phyloP scores from a whole-genome alignment of 2,113 vertebrate species.

The Lepus americanus region DNA sequence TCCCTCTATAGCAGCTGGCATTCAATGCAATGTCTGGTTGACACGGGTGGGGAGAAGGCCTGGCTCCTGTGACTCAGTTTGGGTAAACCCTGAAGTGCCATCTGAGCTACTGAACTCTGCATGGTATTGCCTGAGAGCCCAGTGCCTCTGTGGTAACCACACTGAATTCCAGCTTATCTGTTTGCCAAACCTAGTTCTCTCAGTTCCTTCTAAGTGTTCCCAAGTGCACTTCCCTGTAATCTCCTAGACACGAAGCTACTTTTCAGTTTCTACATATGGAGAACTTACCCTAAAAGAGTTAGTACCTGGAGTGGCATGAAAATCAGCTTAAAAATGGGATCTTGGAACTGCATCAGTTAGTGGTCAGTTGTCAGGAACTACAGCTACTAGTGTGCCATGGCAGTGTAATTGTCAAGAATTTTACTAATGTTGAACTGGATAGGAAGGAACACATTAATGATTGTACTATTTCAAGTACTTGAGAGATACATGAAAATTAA shows the following conservation, averaged over 20 bases:
- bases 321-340: neutral
- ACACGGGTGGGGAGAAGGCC: neutral
- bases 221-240: neutral
- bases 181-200: neutral
- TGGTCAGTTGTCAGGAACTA: neutral
- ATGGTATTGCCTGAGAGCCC: neutral
- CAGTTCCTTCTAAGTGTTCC: neutral
- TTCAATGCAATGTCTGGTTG: neutral
- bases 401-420: neutral
- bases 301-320: neutral
- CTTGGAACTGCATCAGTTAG: neutral
- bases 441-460: neutral
- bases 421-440: neutral
- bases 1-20: neutral
- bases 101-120: neutral
- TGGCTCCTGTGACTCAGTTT: neutral
- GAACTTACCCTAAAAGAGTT: neutral
- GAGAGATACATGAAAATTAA: neutral
- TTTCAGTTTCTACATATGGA: neutral
- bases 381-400: neutral
- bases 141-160: neutral
- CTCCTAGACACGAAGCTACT: neutral
- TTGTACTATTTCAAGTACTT: neutral
- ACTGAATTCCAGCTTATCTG: neutral
- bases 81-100: neutral